Evolutionary conservation across 2,797 vertebrate species (phyloP).

Genomic region (Tarsius wallacei): DNA sequence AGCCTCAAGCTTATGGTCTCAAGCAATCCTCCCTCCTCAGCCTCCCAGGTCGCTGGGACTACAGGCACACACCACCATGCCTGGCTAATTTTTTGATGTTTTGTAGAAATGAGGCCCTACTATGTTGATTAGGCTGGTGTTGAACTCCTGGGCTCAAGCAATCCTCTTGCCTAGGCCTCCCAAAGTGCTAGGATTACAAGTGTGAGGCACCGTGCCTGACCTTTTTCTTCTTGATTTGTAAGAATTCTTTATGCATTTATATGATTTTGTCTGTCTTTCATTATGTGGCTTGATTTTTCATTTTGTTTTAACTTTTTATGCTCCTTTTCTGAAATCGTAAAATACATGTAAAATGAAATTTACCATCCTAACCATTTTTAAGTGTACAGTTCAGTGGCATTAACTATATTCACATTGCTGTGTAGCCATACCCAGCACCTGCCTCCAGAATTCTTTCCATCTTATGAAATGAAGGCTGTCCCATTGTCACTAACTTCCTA

Average conservation of each 20-base stretch:
- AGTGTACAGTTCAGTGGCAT: background rate
- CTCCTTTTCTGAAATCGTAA: background rate
- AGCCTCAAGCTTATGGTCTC: too few relatives aligned
- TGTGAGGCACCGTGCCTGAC: too few relatives aligned
- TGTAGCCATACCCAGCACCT: background rate
- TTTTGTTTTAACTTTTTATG: background rate
- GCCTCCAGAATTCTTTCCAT: background rate
- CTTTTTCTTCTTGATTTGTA: background rate
- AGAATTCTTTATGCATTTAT: background rate
- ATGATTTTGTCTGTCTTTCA: background rate
- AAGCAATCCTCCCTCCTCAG: too few relatives aligned
- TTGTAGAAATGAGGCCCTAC: too few relatives aligned
- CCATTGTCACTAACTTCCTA: background rate
- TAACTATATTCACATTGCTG: background rate
- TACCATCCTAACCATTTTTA: background rate
- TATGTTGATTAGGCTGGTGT: too few relatives aligned
- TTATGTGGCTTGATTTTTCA: conserved; percentile 44
- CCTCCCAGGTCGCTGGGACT: too few relatives aligned
- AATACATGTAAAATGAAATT: background rate
- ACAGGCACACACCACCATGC: too few relatives aligned
- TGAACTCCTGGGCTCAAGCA: too few relatives aligned
- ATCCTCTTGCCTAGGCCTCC: too few relatives aligned
- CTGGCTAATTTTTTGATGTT: too few relatives aligned
- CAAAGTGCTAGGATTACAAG: too few relatives aligned
- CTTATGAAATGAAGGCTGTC: background rate